Evolutionary conservation across 2,888 invertebrate species (phyloP).

Genomic region (Cephus nigrinus): DNA sequence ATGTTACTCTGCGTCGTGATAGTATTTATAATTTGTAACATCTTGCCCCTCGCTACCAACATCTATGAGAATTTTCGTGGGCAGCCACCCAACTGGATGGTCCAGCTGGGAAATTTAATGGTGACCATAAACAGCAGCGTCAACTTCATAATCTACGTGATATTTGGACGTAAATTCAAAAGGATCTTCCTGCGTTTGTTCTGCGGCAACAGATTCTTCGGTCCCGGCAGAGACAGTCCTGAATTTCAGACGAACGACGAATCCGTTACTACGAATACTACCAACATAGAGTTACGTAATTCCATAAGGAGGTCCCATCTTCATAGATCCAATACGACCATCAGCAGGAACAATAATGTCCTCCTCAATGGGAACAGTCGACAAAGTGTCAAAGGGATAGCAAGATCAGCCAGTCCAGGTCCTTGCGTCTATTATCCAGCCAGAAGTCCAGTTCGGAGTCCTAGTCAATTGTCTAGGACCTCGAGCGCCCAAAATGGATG

Average conservation of each 20-base stretch:
- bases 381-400: conserved; percentile 44
- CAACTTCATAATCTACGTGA: conserved; percentile 97
- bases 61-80: conserved; percentile 84
- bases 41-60: conserved; percentile 87
- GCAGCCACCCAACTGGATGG: conserved; percentile 75
- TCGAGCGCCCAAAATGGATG: conserved; percentile 51
- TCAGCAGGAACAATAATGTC: conserved; percentile 60
- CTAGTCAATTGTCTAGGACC: conserved; percentile 46
- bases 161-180: conserved; percentile 97
- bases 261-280: conserved; percentile 79
- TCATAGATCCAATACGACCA: conserved; percentile 69
- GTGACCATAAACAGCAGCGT: conserved; percentile 98
- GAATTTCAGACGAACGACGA: conserved; percentile 83
- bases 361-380: conserved; percentile 47
- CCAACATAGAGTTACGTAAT: conserved; percentile 75
- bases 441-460: conserved; percentile 54
- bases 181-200: conserved; percentile 84
- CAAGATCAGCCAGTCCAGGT: conserved; percentile 65
- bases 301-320: conserved; percentile 71
- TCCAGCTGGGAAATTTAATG: conserved; percentile 88
- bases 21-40: conserved; percentile 94
- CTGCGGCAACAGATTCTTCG: conserved; percentile 72
- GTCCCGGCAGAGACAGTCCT: conserved; percentile 74
- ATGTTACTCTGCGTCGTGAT: conserved; percentile 95
- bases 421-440: conserved; percentile 71